Evolutionary conservation across 2,797 vertebrate genomes (phyloP).

Genomic region (Sus cebifrons): DNA sequence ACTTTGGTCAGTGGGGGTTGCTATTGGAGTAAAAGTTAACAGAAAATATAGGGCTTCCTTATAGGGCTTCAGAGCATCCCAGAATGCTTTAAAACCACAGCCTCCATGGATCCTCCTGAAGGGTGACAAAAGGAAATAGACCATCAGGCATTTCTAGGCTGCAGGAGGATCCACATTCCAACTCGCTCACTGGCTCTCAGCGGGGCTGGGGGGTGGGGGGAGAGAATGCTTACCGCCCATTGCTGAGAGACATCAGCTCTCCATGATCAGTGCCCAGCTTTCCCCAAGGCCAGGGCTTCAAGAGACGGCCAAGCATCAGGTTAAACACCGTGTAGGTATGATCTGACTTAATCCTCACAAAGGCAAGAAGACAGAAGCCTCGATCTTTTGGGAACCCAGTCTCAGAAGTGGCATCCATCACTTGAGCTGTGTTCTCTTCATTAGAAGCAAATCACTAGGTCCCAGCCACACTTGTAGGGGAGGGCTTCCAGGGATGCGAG

Average conservation of each 20-base stretch:
- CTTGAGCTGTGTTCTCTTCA: background rate
- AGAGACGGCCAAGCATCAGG: too few species aligned
- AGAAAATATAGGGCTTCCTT: background rate
- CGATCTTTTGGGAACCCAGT: background rate
- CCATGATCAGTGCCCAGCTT: background rate
- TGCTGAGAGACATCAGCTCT: background rate
- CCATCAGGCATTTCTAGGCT: rapidly evolving
- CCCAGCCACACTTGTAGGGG: background rate
- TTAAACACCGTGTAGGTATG: background rate
- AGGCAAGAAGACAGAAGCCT: background rate
- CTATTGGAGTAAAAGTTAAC: background rate
- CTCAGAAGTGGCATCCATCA: background rate
- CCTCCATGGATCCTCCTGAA: background rate
- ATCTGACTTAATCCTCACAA: background rate
- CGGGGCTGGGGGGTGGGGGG: too few species aligned
- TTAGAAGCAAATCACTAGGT: background rate
- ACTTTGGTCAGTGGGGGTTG: too few species aligned
- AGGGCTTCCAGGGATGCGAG: too few species aligned
- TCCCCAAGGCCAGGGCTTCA: rapidly evolving
- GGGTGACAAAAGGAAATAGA: background rate
- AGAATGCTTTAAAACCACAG: background rate
- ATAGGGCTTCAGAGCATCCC: background rate
- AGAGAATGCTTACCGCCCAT: background rate
- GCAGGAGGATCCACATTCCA: background rate
- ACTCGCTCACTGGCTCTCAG: background rate